These are phyloP conservation scores for Spinibarbus caldwelli DNA, from an alignment of 2,797 vertebrate genomes.

Conservation along the genomic window DNA sequence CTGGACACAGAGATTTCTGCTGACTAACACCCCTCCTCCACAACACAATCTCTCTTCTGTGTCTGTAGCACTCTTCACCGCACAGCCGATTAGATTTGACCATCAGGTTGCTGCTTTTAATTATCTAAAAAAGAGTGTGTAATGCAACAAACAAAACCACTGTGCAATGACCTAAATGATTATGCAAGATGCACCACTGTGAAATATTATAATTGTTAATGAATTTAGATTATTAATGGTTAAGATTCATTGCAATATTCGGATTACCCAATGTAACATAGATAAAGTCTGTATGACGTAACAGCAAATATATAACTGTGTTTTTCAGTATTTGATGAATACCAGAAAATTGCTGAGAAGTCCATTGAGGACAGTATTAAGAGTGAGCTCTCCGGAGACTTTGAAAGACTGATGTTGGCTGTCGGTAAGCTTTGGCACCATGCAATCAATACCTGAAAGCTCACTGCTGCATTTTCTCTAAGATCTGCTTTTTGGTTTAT, in stretches of 20 bases:
- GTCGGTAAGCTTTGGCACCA: constrained; percentile 82
- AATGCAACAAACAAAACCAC: background rate
- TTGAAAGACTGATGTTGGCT: constrained; percentile 94
- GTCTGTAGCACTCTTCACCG: background rate
- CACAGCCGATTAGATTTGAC: background rate
- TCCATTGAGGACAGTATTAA: constrained; percentile 93
- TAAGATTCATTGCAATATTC: background rate
- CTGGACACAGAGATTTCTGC: background rate
- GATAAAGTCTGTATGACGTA: background rate
- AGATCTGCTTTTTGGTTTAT: constrained; percentile 30
- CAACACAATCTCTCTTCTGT: background rate
- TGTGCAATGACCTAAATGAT: background rate
- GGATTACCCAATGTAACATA: background rate
- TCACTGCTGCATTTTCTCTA: background rate
- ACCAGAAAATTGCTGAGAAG: constrained; percentile 86
- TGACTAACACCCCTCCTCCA: constrained; percentile 5
- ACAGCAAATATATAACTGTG: constrained; percentile 48
- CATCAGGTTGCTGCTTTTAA: background rate
- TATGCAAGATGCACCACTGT: too few relatives aligned
- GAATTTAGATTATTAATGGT: background rate
- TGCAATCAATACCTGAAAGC: background rate
- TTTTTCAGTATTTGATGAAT: constrained; percentile 90
- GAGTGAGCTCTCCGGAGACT: constrained; percentile 92
- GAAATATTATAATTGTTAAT: background rate
- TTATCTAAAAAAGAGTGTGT: background rate